phyloP scores from a whole-genome alignment of 1,140 invertebrate genomes.

The Chironomus tepperi region DNA sequence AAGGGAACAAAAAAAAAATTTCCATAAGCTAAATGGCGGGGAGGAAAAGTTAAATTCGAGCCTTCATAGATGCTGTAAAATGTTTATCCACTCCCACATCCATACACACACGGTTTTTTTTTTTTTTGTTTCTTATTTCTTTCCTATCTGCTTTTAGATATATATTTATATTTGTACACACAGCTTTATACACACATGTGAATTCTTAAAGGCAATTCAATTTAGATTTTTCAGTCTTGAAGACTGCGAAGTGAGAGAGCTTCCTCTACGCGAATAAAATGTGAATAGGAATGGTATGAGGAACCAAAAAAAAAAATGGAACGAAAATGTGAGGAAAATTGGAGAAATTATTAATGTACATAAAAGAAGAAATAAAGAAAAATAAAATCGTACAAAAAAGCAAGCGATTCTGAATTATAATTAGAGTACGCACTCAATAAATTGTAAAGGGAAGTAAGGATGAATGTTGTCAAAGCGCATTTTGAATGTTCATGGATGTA shows the following conservation, averaged over 20 bases:
- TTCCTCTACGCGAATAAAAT: background rate
- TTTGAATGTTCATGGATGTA: too few relatives aligned
- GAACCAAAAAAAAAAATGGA: background rate
- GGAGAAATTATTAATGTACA: background rate
- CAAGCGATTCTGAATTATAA: background rate
- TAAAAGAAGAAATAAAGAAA: background rate
- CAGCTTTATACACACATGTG: too few relatives aligned
- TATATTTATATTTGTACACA: too few relatives aligned
- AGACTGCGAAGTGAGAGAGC: background rate
- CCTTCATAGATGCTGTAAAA: background rate
- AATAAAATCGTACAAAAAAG: background rate
- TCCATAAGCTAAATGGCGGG: background rate
- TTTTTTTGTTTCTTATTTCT: too few relatives aligned
- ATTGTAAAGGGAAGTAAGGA: too few relatives aligned
- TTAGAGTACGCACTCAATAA: background rate
- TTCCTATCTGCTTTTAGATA: too few relatives aligned
- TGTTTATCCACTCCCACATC: too few relatives aligned
- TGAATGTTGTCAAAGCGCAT: too few relatives aligned
- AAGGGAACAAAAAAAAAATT: too few relatives aligned
- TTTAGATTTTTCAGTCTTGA: conserved; percentile 14
- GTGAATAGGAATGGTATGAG: background rate
- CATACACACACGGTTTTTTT: too few relatives aligned
- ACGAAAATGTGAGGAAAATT: background rate
- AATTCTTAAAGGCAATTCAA: background rate
- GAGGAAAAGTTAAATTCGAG: background rate